Evolutionary conservation across 2,888 invertebrate species (phyloP).

Genomic region (Phalangium opilio): DNA sequence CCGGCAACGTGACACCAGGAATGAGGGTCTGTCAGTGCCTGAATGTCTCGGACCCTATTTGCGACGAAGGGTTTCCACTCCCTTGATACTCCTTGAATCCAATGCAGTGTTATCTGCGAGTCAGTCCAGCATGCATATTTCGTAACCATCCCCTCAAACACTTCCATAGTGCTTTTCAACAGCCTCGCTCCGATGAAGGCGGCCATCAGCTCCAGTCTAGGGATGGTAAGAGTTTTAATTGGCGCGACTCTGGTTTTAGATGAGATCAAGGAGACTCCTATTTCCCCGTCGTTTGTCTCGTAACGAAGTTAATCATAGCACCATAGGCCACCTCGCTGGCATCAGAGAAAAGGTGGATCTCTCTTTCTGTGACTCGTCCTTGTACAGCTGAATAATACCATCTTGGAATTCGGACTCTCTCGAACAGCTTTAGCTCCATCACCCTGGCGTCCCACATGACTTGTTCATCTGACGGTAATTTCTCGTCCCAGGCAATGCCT

Average conservation of each 20-base stretch:
- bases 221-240: neutral
- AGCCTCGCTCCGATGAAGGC: constrained; percentile 1
- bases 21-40: neutral
- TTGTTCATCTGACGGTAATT: neutral
- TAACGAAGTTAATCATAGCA: neutral
- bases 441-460: too few relatives aligned
- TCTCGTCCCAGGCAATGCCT: constrained; percentile 3
- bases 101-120: too few relatives aligned
- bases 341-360: constrained; percentile 1
- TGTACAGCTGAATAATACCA: neutral
- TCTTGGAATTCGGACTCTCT: neutral
- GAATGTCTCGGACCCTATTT: neutral
- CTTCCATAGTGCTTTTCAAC: neutral
- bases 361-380: neutral
- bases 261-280: neutral
- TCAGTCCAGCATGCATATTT: neutral
- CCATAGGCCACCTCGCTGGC: constrained; percentile 1
- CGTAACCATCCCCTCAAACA: neutral
- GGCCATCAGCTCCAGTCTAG: constrained; percentile 1
- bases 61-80: constrained; percentile 1
- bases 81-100: neutral
- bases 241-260: constrained; percentile 3
- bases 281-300: neutral
- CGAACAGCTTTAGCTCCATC: too few relatives aligned
- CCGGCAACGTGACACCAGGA: neutral